phyloP scores from a whole-genome alignment of 1,140 invertebrate species.

The Dendrolimus kikuchii region DNA sequence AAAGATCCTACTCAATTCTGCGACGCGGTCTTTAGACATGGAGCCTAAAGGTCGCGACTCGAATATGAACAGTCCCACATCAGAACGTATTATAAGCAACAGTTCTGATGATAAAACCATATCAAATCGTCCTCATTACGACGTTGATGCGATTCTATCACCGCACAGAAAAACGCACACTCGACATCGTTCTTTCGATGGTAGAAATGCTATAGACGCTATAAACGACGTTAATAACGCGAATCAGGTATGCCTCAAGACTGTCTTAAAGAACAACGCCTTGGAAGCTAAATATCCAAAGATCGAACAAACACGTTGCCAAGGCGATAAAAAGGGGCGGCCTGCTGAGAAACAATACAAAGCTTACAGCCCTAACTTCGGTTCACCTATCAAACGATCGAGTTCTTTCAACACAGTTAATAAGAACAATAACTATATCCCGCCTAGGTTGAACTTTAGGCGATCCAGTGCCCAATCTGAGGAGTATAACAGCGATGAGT shows the following conservation, averaged over 20 bases:
- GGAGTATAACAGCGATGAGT: constrained; percentile 57
- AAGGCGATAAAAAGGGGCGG: constrained; percentile 40
- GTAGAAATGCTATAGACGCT: constrained; percentile 21
- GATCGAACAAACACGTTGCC: constrained; percentile 59
- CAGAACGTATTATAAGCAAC: constrained; percentile 46
- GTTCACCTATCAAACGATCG: constrained; percentile 58
- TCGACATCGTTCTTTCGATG: constrained; percentile 44
- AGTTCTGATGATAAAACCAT: constrained; percentile 63
- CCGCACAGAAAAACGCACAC: constrained; percentile 47
- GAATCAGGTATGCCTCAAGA: constrained; percentile 56
- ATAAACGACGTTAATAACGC: constrained; percentile 49
- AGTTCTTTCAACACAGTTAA: constrained; percentile 68
- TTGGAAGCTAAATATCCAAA: constrained; percentile 44
- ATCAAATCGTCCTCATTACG: constrained; percentile 43
- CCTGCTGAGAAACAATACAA: neutral
- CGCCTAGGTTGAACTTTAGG: constrained; percentile 30
- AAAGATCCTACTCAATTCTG: constrained; percentile 46
- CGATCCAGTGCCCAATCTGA: constrained; percentile 48
- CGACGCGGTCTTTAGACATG: constrained; percentile 57
- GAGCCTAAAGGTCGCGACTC: constrained; percentile 41
- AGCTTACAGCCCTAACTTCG: constrained; percentile 25
- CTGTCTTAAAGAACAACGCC: constrained; percentile 58
- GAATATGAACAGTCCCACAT: constrained; percentile 60
- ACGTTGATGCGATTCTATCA: constrained; percentile 41
- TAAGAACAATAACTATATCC: constrained; percentile 57